Percentiles rank a stretch among this genome's conserved stretches.
Evolutionary conservation across 30 jellyfish, hydroid and myxozoan genomes (phyloP).

Genomic region (Catostylus mosaicus): DNA sequence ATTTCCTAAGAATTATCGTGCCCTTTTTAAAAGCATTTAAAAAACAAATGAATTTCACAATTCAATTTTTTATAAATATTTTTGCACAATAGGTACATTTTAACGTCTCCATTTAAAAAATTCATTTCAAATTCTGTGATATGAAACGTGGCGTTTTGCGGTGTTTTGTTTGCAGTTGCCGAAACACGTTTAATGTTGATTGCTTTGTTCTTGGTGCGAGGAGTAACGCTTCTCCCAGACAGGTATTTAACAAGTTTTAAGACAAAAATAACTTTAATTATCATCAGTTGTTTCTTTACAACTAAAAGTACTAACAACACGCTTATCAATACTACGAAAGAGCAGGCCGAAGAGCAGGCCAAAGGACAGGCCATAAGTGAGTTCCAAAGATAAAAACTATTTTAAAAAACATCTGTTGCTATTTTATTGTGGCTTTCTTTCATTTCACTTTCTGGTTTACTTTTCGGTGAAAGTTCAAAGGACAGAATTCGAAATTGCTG

Average conservation of each 20-base stretch:
- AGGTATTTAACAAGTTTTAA: not conserved
- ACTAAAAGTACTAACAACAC: too few species aligned
- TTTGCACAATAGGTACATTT: too few species aligned
- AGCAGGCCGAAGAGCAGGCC: not conserved
- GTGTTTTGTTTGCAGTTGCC: not conserved
- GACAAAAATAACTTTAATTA: not conserved
- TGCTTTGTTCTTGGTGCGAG: not conserved
- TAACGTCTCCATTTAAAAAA: too few species aligned
- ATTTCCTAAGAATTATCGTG: too few species aligned
- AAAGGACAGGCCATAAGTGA: slow-evolving; percentile 37
- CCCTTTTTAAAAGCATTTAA: too few species aligned
- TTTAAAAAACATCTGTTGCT: slow-evolving; percentile 39
- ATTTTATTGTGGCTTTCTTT: not conserved
- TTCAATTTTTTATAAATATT: too few species aligned
- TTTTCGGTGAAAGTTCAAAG: slow-evolving; percentile 10
- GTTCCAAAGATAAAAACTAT: slow-evolving; percentile 51
- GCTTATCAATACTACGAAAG: too few species aligned
- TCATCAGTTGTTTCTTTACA: too few species aligned
- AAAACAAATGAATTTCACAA: too few species aligned
- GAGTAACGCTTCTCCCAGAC: not conserved
- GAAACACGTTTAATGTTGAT: slow-evolving; percentile 3
- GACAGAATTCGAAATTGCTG: not conserved
- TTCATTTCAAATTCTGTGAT: too few species aligned
- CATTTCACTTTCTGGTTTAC: not conserved
- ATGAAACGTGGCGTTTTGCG: too few species aligned